Percentiles rank a stretch among this genome's conserved stretches.
phyloP scores from a whole-genome alignment of 1,140 invertebrate species.

The Trachymyrmex septentrionalis region DNA sequence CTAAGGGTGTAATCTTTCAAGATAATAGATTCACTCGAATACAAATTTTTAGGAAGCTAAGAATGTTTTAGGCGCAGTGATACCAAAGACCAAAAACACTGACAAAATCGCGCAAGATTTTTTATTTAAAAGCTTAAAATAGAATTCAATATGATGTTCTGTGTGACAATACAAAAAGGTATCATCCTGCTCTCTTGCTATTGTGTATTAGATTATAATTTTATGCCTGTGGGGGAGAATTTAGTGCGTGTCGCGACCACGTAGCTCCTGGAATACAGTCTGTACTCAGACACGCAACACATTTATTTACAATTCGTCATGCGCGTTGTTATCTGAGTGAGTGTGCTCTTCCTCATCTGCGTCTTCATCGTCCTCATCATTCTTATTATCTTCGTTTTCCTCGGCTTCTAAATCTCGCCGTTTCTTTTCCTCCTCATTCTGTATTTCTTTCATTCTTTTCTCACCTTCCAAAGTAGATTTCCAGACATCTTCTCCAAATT shows the following conservation, averaged over 20 bases:
- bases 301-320: constrained; percentile 89
- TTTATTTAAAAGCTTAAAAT: constrained; percentile 11
- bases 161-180: not conserved
- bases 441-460: constrained; percentile 97
- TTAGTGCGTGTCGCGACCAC: constrained; percentile 74
- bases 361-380: constrained; percentile 87
- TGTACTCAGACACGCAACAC: constrained; percentile 76
- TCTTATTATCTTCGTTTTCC: constrained; percentile 88
- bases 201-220: constrained; percentile 58
- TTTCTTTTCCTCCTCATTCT: constrained; percentile 94
- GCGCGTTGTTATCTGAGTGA: constrained; percentile 86
- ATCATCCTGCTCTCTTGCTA: constrained; percentile 48
- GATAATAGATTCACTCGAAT: constrained; percentile 8
- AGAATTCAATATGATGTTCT: constrained; percentile 2
- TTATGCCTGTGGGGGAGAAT: constrained; percentile 62
- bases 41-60: not conserved
- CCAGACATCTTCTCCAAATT: constrained; percentile 88
- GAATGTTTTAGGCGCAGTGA: constrained; percentile 26
- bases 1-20: not conserved
- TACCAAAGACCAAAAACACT: constrained; percentile 38
- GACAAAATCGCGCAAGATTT: constrained; percentile 13
- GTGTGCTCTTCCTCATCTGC: constrained; percentile 87
- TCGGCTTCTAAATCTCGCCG: constrained; percentile 88
- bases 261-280: constrained; percentile 86
- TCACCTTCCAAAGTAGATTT: constrained; percentile 90